Base-by-base conservation (phyloP, 2,797 vertebrate genomes). In the Danio tinwini region DNA sequence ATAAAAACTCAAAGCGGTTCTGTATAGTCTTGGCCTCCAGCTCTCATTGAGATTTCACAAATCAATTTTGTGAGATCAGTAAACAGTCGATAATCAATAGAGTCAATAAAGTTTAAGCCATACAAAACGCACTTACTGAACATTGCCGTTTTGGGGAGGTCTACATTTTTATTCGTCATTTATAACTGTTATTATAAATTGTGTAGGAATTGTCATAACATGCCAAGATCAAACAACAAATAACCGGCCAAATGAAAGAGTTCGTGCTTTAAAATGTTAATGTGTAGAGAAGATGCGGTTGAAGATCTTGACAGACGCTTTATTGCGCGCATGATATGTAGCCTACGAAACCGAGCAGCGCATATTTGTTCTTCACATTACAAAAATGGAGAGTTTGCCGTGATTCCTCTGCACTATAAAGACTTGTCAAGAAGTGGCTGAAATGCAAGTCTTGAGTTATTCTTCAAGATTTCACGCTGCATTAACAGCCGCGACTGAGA, bases 21-120 rank as follows among this genome's bases (percentile, higher is more conserved):
- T 16, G 50, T 29, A 9, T 45, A 76, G 7, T 55, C 55, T 19
- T 78, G 37, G 65, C 37, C 62, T 52, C 50, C 13, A 76, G 79
- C 19, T 82, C 42, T 62, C 44, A 67, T 47, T 85, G 44, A 63
- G 16, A 3, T 29, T 72, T 21, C 59, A 55, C 71, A 75, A 29
- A 73, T 83, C 75, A 79, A 81, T 83, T 63, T 21, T 17, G 29
- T 61, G 21, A n/a, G 13, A 78, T 52, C 56, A 42, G 53, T 70
- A 70, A 55, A 70, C 63, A 58, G 47, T 75, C 73, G 69, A 69
- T 71, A 75, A 61, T 81, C 81, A 53, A 74, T 77, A 37, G 19
- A 58, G 44, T 39, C 17, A 17, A 56, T 55, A 64, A 64, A 52
- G 39, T n/a, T 74, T 8, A 9, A 29, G 17, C 19, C 11, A 40